Evolutionary conservation across 2,797 vertebrate species (phyloP), one percentile per base, ranked within the genome.

Genomic region (Siniperca scherzeri): DNA sequence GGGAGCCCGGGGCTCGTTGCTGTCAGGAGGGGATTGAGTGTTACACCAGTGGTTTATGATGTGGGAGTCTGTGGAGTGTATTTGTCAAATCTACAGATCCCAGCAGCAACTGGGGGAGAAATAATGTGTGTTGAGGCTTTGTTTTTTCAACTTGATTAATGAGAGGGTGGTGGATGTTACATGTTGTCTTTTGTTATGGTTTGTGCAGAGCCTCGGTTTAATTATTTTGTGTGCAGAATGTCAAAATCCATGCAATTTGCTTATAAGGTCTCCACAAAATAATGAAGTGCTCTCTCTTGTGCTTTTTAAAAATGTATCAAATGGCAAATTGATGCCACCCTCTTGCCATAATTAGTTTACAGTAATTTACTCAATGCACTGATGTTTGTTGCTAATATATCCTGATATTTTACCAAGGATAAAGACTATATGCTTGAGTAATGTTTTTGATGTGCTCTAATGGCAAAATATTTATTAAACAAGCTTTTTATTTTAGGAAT

Each of bases 21-120:
- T 86, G 84, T 91, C 90, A 86, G 84, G 76, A 79, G 80, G 70
- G 56, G 62, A 60, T 77, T 19, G 36, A 84, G 81, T 81, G 78
- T 78, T 53, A 80, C 80, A 67, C 48, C 60, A 11, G 22, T 9
- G 73, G 38, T 77, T 73, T 74, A 64, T 46, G 33, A 48, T 21
- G 16, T 16, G 11, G 61, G 52, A 27, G 44, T 57, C 2, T n/a
- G 57, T 17, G 66, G 48, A 62, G 74, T 14, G 50, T 40, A 21
- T 82, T 70, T 52, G 60, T 50, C 38, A 62, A n/a, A 50, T 5
- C 67, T 3, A 16, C 22, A 11, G 30, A 69, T 36, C 30, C n/a
- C 66, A 59, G 25, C 62, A 57, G 40, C 3, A 12, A 52, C 30
- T 19, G 25, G 36, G 11, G 19, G 50, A 36, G 64, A 42, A 25